Evolutionary conservation across 2,113 vertebrate species (phyloP).

Genomic region (Sigmodon hispidus): DNA sequence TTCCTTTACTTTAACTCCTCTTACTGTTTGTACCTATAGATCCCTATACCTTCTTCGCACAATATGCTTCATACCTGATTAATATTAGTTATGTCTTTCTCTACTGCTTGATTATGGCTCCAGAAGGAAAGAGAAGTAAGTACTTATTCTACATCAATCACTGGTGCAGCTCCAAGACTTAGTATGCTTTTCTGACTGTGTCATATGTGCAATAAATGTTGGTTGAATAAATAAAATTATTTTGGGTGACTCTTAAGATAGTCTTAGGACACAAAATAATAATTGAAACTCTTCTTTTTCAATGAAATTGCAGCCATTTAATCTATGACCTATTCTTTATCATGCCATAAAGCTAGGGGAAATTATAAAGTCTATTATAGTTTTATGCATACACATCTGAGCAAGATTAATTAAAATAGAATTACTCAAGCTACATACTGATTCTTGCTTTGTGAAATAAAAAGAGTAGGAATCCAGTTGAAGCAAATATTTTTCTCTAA

Average conservation of each 20-base stretch:
- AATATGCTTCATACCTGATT: not conserved
- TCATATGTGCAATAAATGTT: not conserved
- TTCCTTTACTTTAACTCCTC: not conserved
- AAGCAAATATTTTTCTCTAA: not conserved
- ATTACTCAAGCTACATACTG: not conserved
- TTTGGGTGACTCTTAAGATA: not conserved
- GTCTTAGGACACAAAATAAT: not conserved
- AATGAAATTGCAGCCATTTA: not conserved
- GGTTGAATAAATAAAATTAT: constrained; percentile 17
- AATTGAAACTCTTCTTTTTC: not conserved
- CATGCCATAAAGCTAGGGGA: not conserved
- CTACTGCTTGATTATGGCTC: not conserved
- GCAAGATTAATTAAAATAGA: not conserved
- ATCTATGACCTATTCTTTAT: not conserved
- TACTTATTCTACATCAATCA: not conserved
- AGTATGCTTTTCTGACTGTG: not conserved
- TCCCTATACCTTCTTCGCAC: not conserved
- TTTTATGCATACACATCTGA: not conserved
- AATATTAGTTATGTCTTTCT: not conserved
- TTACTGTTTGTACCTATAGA: not conserved
- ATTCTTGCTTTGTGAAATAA: not conserved
- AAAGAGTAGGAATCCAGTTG: constrained; percentile 44
- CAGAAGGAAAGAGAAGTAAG: not conserved
- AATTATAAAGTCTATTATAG: not conserved
- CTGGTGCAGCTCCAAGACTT: not conserved